Base-by-base conservation (phyloP, 2,888 invertebrate genomes). In the Malthinus seriepunctatus region DNA sequence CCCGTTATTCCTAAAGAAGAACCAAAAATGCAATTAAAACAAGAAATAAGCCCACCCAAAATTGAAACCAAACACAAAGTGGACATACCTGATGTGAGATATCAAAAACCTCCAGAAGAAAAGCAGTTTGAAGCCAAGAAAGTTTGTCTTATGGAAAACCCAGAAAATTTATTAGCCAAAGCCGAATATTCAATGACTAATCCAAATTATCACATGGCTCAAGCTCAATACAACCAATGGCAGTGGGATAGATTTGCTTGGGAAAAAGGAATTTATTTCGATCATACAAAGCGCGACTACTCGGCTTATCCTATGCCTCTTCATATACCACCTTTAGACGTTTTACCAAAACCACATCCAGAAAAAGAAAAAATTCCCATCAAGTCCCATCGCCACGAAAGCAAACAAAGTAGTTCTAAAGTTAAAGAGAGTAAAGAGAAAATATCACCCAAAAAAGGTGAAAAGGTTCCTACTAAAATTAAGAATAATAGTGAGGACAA, bases 171-270 rank as follows among this genome's bases (percentile, higher is more conserved):
- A 31, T 76, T 84, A 10, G 81, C 84, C 0, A 84, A 84, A 69
- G 81, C 87, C 0, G 88, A 87, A 67, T 87, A 86, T 67, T 1
- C 82, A 83, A 87, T 88, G 76, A 86, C 87, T 67, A 82, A 87
- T 49, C 86, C 87, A 1, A 88, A 88, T 70, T 88, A 88, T 69
- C 86, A 86, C 69, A 82, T 86, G 45, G 82, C 72, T 3, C 74
- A 72, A 49, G 74, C 76, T 7, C 87, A 87, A 69, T 88, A 87
- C 66, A 84, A 84, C 67, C 87, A 87, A 82, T 86, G 87, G 71
- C 82, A 76, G 23, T 85, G 85, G 85, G 84, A 85, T 7, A 73
- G 83, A 15, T 70, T 84, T 50, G 81, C 83, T 0, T 85, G 85
- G 84, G 83, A 84, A 51, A 84, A 85, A 65, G 82, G 80, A 58